Conservation (phyloP, 2,797 vertebrate species). For the Pseudocheirus occidentalis region DNA sequence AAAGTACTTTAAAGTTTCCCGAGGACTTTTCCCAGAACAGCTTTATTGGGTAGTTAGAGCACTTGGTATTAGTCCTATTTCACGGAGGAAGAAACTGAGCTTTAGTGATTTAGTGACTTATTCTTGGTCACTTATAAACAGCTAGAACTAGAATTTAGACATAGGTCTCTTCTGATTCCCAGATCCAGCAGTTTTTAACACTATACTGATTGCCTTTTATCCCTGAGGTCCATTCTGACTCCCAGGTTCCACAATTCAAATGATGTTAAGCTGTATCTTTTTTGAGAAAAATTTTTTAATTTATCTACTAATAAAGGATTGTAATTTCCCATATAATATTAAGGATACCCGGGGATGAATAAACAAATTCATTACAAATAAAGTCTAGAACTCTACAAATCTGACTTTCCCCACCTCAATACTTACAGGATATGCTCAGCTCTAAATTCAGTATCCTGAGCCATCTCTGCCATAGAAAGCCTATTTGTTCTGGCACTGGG, state of each 20-base stretch:
- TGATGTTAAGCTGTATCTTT: background rate
- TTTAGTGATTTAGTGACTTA: background rate
- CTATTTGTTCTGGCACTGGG: slow-evolving; percentile 24
- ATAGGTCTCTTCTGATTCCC: background rate
- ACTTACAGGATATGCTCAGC: background rate
- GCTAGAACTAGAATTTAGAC: background rate
- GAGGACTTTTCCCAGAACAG: background rate
- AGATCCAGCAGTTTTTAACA: background rate
- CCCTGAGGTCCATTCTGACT: background rate
- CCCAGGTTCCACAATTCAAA: background rate
- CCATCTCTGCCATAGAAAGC: background rate
- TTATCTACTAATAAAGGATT: background rate
- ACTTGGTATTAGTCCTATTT: background rate
- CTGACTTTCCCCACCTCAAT: background rate
- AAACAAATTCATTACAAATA: background rate
- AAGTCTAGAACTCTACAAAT: background rate
- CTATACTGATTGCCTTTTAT: background rate
- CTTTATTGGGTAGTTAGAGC: background rate
- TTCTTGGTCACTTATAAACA: background rate
- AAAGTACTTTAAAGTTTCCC: background rate
- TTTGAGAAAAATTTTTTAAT: background rate
- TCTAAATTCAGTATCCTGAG: background rate
- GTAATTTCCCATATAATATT: background rate
- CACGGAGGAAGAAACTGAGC: background rate
- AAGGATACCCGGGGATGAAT: background rate